Conservation (phyloP, 1,140 invertebrate species). For the Caenorhabditis latens region DNA sequence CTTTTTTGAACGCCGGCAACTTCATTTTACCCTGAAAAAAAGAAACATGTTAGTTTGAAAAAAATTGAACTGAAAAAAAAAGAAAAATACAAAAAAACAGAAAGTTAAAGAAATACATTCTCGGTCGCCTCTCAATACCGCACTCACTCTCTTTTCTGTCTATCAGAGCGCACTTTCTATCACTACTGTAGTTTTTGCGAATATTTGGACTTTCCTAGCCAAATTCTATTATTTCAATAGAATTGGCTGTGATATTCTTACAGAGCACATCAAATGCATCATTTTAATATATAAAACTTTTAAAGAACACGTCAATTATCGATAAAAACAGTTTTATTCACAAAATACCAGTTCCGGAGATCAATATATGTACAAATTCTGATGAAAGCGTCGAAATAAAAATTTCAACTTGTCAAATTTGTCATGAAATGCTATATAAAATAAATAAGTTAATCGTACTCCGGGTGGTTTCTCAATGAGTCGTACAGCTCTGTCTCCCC, state of each 20-base stretch:
- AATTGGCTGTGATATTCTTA: too few relatives aligned
- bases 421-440: background rate
- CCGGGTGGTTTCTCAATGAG: slow-evolving; percentile 90
- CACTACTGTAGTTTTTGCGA: too few relatives aligned
- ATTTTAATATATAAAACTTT: background rate
- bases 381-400: background rate
- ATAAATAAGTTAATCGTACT: slow-evolving; percentile 48
- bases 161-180: too few relatives aligned
- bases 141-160: too few relatives aligned
- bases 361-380: background rate
- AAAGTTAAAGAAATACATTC: background rate
- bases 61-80: background rate
- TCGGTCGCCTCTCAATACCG: too few relatives aligned
- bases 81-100: background rate
- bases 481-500: slow-evolving; percentile 87
- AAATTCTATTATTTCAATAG: too few relatives aligned
- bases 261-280: background rate
- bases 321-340: background rate
- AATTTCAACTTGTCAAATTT: background rate
- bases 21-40: slow-evolving; percentile 28
- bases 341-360: background rate
- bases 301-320: background rate
- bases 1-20: background rate
- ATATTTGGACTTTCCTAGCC: too few relatives aligned
- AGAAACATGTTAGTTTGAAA: background rate